phyloP scores from a whole-genome alignment of 2,888 invertebrate genomes.

The Rhingia campestris region DNA sequence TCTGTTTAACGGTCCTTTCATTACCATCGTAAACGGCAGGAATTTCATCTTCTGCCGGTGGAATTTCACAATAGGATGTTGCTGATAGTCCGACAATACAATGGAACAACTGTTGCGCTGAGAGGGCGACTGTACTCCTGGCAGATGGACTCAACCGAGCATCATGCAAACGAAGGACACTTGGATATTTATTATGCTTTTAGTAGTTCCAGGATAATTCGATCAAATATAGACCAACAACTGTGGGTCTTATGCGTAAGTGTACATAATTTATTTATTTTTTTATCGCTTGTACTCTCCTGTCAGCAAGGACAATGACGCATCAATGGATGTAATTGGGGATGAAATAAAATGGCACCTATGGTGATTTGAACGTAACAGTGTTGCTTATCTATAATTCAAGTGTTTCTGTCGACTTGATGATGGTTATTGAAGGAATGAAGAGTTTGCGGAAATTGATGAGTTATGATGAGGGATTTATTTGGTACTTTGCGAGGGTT shows the following conservation, averaged over 20 bases:
- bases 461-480: too few relatives aligned
- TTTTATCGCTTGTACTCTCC: not conserved
- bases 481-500: too few relatives aligned
- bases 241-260: constrained; percentile 37
- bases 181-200: constrained; percentile 68
- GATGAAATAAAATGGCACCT: constrained; percentile 40
- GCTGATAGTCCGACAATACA: constrained; percentile 8
- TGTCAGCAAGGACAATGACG: constrained; percentile 45
- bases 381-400: constrained; percentile 38
- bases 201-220: constrained; percentile 61
- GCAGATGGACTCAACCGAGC: constrained; percentile 61
- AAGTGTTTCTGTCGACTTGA: constrained; percentile 48
- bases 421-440: not conserved
- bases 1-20: constrained; percentile 58
- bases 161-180: constrained; percentile 56
- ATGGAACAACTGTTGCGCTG: constrained; percentile 63
- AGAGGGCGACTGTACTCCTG: not conserved
- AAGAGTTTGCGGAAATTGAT: too few relatives aligned
- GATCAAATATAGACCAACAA: constrained; percentile 63
- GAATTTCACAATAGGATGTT: not conserved
- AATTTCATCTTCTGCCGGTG: constrained; percentile 15
- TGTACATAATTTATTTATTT: constrained; percentile 40
- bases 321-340: constrained; percentile 46
- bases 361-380: constrained; percentile 32
- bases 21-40: constrained; percentile 53